Conservation (phyloP, 1,140 invertebrate species). For the Helicorthomorpha holstii region DNA sequence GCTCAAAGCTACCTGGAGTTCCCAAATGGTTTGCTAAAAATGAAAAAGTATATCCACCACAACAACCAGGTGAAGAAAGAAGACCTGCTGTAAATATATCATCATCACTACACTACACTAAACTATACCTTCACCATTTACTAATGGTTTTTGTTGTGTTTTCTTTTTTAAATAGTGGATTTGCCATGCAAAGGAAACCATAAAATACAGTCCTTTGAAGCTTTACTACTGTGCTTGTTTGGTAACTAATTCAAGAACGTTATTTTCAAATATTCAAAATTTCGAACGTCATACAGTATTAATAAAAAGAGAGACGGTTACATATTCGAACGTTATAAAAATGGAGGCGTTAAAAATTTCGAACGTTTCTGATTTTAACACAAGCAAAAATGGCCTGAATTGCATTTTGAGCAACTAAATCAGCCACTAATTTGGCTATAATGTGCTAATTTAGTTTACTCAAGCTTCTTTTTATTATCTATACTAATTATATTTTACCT, state of each 20-base stretch:
- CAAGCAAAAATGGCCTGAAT: too few species aligned
- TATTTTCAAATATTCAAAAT: too few species aligned
- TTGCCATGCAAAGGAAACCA: slow-evolving; percentile 58
- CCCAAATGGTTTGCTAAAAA: slow-evolving; percentile 35
- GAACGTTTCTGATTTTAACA: too few species aligned
- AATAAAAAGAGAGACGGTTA: too few species aligned
- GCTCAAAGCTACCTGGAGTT: not conserved
- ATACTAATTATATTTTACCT: slow-evolving; percentile 6
- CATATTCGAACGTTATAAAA: too few species aligned
- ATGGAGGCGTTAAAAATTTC: too few species aligned
- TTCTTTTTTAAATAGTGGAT: slow-evolving; percentile 38
- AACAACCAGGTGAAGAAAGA: slow-evolving; percentile 47
- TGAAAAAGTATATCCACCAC: slow-evolving; percentile 58
- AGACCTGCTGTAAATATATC: slow-evolving; percentile 56
- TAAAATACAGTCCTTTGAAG: slow-evolving; percentile 79
- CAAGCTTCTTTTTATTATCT: slow-evolving; percentile 4
- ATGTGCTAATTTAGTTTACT: too few species aligned
- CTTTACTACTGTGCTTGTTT: slow-evolving; percentile 79
- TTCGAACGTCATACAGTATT: too few species aligned
- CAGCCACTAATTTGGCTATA: too few species aligned
- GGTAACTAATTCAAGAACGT: too few species aligned
- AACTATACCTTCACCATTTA: not conserved
- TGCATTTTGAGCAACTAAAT: too few species aligned
- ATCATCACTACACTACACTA: slow-evolving; percentile 8
- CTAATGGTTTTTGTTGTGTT: not conserved